Evolutionary conservation across 2,797 vertebrate species (phyloP).

Genomic region (Threskiornis aethiopicus): DNA sequence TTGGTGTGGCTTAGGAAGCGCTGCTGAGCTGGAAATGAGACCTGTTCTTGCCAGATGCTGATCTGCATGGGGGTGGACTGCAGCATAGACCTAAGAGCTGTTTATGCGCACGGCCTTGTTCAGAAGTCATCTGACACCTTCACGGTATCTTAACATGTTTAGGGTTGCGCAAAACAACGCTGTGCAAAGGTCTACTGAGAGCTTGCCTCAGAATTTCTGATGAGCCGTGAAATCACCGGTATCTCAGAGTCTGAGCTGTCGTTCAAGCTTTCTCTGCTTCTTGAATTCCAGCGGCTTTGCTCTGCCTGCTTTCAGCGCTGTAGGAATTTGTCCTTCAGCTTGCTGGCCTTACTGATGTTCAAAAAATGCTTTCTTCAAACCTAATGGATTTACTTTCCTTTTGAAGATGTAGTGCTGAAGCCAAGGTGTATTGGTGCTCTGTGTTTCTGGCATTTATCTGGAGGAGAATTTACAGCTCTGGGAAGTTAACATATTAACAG

Average conservation of each 20-base stretch:
- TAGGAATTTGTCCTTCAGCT: background rate
- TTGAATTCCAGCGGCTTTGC: background rate
- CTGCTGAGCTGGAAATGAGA: background rate
- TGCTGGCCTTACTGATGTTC: background rate
- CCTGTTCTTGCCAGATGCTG: background rate
- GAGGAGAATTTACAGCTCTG: background rate
- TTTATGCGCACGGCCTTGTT: accelerated
- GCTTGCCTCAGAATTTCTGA: background rate
- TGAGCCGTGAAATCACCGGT: background rate
- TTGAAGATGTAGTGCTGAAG: background rate
- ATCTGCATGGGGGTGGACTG: conserved; percentile 21
- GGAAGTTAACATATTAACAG: background rate
- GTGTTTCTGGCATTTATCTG: background rate
- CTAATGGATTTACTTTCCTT: background rate
- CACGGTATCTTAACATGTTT: background rate
- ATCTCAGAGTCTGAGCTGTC: background rate
- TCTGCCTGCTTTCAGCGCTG: background rate
- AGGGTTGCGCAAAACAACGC: accelerated
- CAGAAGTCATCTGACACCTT: background rate
- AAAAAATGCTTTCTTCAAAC: background rate
- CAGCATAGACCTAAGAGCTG: background rate
- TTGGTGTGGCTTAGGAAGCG: background rate
- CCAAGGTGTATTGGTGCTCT: background rate
- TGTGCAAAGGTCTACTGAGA: background rate
- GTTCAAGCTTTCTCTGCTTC: background rate